phyloP scores from a whole-genome alignment of 1,140 invertebrate species.

The Cheumatopsyche charites region DNA sequence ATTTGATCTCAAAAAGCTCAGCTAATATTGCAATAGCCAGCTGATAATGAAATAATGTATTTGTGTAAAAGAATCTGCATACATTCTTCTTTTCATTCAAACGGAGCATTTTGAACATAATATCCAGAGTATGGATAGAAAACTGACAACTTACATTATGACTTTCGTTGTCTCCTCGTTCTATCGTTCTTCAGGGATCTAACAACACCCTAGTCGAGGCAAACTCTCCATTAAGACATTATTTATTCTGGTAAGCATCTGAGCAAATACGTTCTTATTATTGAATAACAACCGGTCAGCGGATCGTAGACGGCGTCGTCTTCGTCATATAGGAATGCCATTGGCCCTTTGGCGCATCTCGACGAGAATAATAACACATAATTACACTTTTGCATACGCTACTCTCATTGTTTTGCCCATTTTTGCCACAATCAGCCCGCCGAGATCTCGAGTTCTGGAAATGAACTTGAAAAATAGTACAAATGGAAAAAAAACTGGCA shows the following conservation, averaged over 20 bases:
- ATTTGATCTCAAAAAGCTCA: too few relatives aligned
- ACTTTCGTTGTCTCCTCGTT: not conserved
- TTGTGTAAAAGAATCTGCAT: too few relatives aligned
- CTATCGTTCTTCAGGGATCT: not conserved
- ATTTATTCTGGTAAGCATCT: slow-evolving; percentile 31
- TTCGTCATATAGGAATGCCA: slow-evolving; percentile 25
- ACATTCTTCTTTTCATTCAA: too few relatives aligned
- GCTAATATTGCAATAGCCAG: too few relatives aligned
- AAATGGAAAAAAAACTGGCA: not conserved
- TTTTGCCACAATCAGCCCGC: slow-evolving; percentile 1
- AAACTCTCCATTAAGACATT: slow-evolving; percentile 28
- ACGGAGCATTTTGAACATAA: too few relatives aligned
- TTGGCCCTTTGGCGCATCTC: slow-evolving; percentile 26
- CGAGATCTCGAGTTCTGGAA: slow-evolving; percentile 7
- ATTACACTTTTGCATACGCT: slow-evolving; percentile 22
- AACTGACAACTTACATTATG: too few relatives aligned
- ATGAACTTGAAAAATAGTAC: not conserved
- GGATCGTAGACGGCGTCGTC: not conserved
- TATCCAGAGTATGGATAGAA: too few relatives aligned
- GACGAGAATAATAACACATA: slow-evolving; percentile 20
- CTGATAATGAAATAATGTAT: too few relatives aligned
- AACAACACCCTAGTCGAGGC: not conserved
- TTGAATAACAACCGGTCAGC: slow-evolving; percentile 13
- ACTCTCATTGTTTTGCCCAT: slow-evolving; percentile 13
- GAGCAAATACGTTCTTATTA: slow-evolving; percentile 30